Evolutionary conservation across 1,140 invertebrate genomes (phyloP), one percentile per base, ranked within the genome.

Genomic region (Octopus sinensis): DNA sequence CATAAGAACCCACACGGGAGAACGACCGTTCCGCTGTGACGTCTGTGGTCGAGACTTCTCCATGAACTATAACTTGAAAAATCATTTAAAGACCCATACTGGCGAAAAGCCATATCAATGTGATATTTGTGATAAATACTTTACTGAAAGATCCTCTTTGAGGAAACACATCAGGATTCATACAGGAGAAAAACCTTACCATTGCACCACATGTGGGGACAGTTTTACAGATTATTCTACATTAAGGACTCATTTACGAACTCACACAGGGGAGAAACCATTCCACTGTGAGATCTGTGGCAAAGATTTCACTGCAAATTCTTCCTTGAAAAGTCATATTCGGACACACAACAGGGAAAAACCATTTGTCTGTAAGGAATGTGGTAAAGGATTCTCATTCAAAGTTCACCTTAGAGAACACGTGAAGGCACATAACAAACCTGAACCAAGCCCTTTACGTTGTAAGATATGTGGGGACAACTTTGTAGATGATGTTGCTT

Each of bases 161-260:
- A 68, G 62, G 62, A 68, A 68, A n/a, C 62, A 68, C n/a, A 68
- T n/a, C n/a, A 12, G 62, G 62, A 68, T 68, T 12, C 62, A 68
- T n/a, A 68, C 12, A 13, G 62, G 62, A 68, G 62, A 68, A n/a
- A 68, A 68, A 68, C 62, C 62, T 68, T 68, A 68, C 62, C 12
- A 68, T 13, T 68, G 62, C n/a, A n/a, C 12, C 1, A 12, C 12
- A 13, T 68, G 62, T 68, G 62, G 62, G 12, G 12, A 13, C 12
- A 13, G 12, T 12, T 68, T 68, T n/a, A 13, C 62, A 12, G 12
- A n/a, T 68, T 68, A n/a, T 68, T 68, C 62, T 68, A n/a, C 12
- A 13, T n/a, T 68, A 13, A 68, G 12, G 12, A 68, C 12, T 12
- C 62, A 68, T n/a, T 13, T 68, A 12, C 1, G 62, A 3, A 68